Evolutionary conservation across 2,888 invertebrate genomes (phyloP), one percentile per base, ranked within the genome.

Genomic region (Acrobasis repandana): DNA sequence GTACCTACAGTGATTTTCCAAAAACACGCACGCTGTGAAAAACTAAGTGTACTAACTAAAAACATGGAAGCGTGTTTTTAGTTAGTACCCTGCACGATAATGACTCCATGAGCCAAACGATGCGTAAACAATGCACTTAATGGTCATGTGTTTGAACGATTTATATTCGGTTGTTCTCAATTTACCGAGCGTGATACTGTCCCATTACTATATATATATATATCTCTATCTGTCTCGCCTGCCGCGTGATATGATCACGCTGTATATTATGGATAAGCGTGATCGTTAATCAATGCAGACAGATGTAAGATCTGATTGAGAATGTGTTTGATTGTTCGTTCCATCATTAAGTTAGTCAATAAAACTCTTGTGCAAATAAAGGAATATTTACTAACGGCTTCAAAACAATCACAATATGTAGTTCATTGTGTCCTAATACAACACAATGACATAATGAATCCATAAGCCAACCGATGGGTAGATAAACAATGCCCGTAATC

Each of bases 141-240:
- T 79, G 75, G 73, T 72, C 64, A 66, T 73, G 68, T 69, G 70
- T 68, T 70, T 72, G 64, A 66, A 76, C 73, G 70, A 86, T 86
- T 83, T 83, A 85, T 80, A 75, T 79, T 76, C 73, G 67, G 65
- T 72, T 79, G 82, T 76, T 77, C 76, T 80, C 82, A 82, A 86
- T 88, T 84, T 84, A 83, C 86, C 78, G 73, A 72, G 71, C 71
- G 66, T 68, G 86, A 88, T 88, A 85, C 77, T 80, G 86, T 83
- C 85, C 80, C 70, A 73, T 79, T 83, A 86, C 85, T 80, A 84
- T 76, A 79, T n/a, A n/a, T n/a, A n/a, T n/a, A n/a, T n/a, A 81
- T 82, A 79, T 33, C 33, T 2, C n/a, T 18, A 50, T 18, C 50
- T 18, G 18, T 8, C 18, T 28, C 10, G 50, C 18, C 20, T 20